Conservation (phyloP, 64 coral and sea anemone species). For the Actinia tenebrosa region DNA sequence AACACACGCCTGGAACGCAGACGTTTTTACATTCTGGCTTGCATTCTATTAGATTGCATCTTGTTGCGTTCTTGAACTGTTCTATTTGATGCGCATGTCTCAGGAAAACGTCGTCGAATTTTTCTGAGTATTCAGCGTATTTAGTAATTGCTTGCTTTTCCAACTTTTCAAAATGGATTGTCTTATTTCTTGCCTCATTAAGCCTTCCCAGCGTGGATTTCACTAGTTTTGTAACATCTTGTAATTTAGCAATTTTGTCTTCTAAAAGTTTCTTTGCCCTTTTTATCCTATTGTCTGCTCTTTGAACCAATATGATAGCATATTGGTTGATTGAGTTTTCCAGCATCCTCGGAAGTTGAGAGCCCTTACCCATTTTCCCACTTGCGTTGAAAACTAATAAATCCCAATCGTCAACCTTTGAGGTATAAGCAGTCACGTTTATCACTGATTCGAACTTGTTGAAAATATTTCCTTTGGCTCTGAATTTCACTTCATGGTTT, state of each 20-base stretch:
- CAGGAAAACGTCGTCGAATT: background rate
- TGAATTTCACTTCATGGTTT: background rate
- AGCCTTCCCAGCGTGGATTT: background rate
- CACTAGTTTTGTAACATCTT: background rate
- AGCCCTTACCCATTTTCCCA: background rate
- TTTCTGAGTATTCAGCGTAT: background rate
- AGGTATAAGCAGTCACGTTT: background rate
- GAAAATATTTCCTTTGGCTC: background rate
- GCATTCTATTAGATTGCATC: background rate
- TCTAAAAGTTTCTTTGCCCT: background rate
- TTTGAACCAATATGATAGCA: background rate
- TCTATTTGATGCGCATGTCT: background rate
- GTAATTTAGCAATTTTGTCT: background rate
- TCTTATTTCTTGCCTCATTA: background rate
- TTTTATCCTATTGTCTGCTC: background rate
- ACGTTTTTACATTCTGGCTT: background rate
- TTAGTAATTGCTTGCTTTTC: background rate
- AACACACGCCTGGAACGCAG: background rate
- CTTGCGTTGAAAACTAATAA: background rate
- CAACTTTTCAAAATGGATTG: background rate
- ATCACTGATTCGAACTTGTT: background rate
- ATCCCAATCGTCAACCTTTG: constrained; percentile 6
- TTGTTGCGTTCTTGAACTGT: background rate
- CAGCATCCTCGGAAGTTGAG: background rate
- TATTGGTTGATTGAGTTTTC: background rate